These are phyloP conservation scores for Vulpes vulpes DNA, from an alignment of 2,113 vertebrate genomes.

Conservation along the genomic window DNA sequence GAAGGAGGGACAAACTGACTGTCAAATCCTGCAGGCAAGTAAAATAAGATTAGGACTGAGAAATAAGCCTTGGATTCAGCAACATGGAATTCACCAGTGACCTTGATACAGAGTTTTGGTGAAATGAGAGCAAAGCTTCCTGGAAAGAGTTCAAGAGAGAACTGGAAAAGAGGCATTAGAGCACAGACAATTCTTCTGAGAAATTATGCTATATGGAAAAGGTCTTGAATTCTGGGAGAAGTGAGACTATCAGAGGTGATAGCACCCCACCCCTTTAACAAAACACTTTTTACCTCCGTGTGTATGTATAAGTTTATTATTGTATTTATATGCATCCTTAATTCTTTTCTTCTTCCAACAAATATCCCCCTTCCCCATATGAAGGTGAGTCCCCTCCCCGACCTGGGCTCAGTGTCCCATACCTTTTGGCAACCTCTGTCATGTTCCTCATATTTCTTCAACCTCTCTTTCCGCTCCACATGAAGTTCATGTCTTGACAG, in stretches of 20 bases:
- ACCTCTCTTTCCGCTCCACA: neutral
- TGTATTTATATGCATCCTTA: neutral
- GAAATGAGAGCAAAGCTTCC: neutral
- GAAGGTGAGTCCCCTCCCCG: neutral
- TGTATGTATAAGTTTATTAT: neutral
- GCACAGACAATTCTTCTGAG: neutral
- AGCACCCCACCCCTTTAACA: neutral
- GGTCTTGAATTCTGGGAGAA: neutral
- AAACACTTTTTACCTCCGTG: neutral
- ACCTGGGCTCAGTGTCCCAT: neutral
- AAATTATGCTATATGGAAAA: neutral
- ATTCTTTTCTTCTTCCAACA: neutral
- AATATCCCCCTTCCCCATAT: neutral
- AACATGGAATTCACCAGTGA: conserved; percentile 22
- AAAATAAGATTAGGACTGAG: conserved; percentile 50
- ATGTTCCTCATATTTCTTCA: neutral
- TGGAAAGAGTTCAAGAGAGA: neutral
- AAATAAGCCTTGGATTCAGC: conserved; percentile 54
- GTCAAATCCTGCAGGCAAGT: neutral
- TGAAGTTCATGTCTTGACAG: neutral
- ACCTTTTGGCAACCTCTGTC: neutral
- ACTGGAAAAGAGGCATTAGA: neutral
- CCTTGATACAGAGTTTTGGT: conserved; percentile 10
- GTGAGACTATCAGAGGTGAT: neutral
- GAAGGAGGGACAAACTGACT: neutral